phyloP scores from a whole-genome alignment of 2,113 vertebrate species.

The Australoheros scitulus region DNA sequence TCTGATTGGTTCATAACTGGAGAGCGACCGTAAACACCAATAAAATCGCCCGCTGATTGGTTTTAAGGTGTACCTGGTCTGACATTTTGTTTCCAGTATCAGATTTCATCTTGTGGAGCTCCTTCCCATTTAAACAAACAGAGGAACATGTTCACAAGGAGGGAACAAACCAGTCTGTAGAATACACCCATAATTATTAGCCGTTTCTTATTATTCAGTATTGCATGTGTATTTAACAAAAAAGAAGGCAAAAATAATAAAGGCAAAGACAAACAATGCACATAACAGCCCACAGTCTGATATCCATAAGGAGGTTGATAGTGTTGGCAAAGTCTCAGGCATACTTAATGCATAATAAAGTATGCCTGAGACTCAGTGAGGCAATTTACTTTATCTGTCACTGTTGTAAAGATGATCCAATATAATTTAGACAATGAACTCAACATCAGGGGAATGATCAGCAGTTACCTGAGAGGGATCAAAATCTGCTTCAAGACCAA shows the following conservation, averaged over 20 bases:
- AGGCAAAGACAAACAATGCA: not conserved
- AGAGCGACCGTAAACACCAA: constrained; percentile 42
- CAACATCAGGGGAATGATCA: not conserved
- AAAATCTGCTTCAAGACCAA: not conserved
- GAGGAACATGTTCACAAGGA: not conserved
- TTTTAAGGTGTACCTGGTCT: constrained; percentile 40
- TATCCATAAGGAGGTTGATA: not conserved
- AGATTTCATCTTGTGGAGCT: constrained; percentile 73
- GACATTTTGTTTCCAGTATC: constrained; percentile 79
- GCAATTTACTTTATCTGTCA: not conserved
- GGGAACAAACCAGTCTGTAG: not conserved
- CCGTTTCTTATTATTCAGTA: not conserved
- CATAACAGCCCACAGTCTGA: not conserved
- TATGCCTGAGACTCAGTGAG: not conserved
- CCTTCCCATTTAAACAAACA: constrained; percentile 19
- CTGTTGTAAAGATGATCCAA: not conserved
- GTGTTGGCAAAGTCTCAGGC: too few species aligned
- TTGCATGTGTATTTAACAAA: not conserved
- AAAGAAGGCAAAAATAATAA: not conserved
- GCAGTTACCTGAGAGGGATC: not conserved
- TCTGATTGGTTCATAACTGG: constrained; percentile 56
- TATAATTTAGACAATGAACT: not conserved
- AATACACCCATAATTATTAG: not conserved
- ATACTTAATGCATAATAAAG: not conserved
- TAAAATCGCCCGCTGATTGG: constrained; percentile 58